Percentiles rank a stretch among this genome's conserved stretches.
These are phyloP conservation scores for Apostichopus parvimensis DNA, from an alignment of 35 echinoderm and acorn worm species.

Conservation along the genomic window DNA sequence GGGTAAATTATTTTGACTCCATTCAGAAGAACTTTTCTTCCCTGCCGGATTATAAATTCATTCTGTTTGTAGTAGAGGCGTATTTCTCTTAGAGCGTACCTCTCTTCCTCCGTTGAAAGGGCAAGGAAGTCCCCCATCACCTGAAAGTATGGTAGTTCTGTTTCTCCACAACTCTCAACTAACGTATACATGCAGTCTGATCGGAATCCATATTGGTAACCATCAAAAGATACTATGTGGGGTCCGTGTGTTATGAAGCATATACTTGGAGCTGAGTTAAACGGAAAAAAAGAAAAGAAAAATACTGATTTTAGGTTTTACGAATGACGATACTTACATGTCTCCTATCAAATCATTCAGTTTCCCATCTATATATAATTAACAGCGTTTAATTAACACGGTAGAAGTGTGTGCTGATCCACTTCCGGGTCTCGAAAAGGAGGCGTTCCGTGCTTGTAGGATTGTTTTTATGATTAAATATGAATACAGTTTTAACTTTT, in stretches of 20 bases:
- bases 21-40: not conserved
- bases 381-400: too few relatives aligned
- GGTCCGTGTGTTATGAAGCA: slow-evolving; percentile 43
- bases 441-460: too few relatives aligned
- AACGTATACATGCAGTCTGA: slow-evolving; percentile 44
- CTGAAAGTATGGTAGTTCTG: slow-evolving; percentile 16
- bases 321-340: too few relatives aligned
- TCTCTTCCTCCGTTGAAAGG: not conserved
- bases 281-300: not conserved
- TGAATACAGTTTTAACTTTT: too few relatives aligned
- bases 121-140: slow-evolving; percentile 20
- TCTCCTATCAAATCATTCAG: too few relatives aligned
- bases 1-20: slow-evolving; percentile 22
- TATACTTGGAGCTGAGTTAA: slow-evolving; percentile 23
- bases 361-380: too few relatives aligned
- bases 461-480: too few relatives aligned
- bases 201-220: slow-evolving; percentile 16
- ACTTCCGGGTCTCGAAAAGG: too few relatives aligned
- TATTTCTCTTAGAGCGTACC: not conserved
- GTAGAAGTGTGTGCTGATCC: too few relatives aligned
- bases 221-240: slow-evolving; percentile 31
- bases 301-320: too few relatives aligned
- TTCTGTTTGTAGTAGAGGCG: slow-evolving; percentile 18
- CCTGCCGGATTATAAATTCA: slow-evolving; percentile 11
- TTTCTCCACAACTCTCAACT: slow-evolving; percentile 32